Evolutionary conservation across 2,797 vertebrate species (phyloP).

Genomic region (Distichodus sexfasciatus): DNA sequence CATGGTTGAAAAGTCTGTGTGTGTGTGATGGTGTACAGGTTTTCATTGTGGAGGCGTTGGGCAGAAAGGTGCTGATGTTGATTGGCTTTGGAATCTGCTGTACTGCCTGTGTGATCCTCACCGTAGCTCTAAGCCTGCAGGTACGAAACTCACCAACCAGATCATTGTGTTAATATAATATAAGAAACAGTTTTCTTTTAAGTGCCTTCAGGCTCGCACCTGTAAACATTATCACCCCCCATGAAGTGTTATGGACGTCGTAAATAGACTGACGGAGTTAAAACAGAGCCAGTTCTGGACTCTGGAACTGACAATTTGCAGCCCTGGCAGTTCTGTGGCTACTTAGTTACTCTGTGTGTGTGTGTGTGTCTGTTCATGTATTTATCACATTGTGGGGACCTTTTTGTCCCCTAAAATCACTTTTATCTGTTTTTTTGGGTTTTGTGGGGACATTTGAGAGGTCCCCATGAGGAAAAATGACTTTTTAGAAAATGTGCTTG

Average conservation of each 20-base stretch:
- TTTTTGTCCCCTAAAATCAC: too few species aligned
- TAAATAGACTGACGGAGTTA: conserved; percentile 18
- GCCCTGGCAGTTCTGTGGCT: conserved; percentile 24
- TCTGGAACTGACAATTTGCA: conserved; percentile 24
- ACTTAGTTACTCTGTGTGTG: too few species aligned
- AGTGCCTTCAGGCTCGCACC: not conserved
- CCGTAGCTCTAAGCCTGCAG: conserved; percentile 82
- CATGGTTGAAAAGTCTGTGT: not conserved
- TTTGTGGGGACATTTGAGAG: too few species aligned
- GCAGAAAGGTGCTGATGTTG: conserved; percentile 82
- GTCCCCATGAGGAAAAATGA: too few species aligned
- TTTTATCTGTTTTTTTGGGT: too few species aligned
- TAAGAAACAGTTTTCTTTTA: conserved; percentile 3
- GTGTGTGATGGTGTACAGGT: conserved; percentile 67
- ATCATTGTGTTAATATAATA: not conserved
- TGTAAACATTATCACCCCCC: conserved; percentile 25
- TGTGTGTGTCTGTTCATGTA: too few species aligned
- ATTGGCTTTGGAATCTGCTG: conserved; percentile 85
- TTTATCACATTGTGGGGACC: too few species aligned
- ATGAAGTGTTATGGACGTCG: conserved; percentile 19
- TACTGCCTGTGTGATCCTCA: conserved; percentile 77
- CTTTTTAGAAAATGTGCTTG: too few species aligned
- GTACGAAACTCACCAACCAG: conserved; percentile 58
- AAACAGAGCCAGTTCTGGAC: conserved; percentile 5
- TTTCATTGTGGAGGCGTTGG: conserved; percentile 85